Evolutionary conservation across 2,797 vertebrate genomes (phyloP).

Genomic region (Xiphophorus birchmanni): DNA sequence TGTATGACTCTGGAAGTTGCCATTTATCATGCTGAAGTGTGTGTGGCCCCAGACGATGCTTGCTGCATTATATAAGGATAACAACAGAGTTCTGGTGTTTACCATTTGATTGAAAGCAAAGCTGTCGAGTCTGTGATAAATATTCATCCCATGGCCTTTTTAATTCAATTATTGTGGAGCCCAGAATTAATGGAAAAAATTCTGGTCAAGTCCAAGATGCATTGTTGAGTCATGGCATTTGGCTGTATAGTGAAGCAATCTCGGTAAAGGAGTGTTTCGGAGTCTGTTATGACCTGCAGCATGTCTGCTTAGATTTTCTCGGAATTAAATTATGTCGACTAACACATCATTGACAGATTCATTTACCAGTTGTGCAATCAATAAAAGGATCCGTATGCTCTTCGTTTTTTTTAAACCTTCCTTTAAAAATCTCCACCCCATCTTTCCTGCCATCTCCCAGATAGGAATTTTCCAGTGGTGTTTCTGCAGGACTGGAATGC

Average conservation of each 20-base stretch:
- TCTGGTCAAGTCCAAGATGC: conserved; percentile 48
- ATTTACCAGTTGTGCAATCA: conserved; percentile 27
- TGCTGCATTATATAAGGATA: conserved; percentile 56
- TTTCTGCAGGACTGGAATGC: conserved; percentile 87
- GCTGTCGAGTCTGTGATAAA: conserved; percentile 66
- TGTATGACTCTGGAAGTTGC: conserved; percentile 38
- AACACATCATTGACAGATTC: conserved; percentile 13
- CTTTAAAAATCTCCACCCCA: conserved; percentile 4
- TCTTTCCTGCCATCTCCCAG: conserved; percentile 16
- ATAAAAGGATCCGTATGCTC: conserved; percentile 8
- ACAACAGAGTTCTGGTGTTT: conserved; percentile 36
- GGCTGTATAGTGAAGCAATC: not conserved
- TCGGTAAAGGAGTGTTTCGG: conserved; percentile 9
- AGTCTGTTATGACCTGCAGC: conserved; percentile 22
- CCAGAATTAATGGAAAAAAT: conserved; percentile 61
- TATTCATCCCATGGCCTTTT: conserved; percentile 72
- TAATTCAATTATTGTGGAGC: conserved; percentile 50
- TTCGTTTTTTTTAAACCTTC: not conserved
- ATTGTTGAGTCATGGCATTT: conserved; percentile 61
- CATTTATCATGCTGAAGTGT: conserved; percentile 59
- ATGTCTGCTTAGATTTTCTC: conserved; percentile 16
- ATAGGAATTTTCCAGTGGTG: conserved; percentile 84
- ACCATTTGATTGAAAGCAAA: conserved; percentile 61
- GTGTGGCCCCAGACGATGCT: conserved; percentile 39
- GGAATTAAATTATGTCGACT: conserved; percentile 21